phyloP scores from a whole-genome alignment of 2,797 vertebrate species.

The Diceros bicornis region DNA sequence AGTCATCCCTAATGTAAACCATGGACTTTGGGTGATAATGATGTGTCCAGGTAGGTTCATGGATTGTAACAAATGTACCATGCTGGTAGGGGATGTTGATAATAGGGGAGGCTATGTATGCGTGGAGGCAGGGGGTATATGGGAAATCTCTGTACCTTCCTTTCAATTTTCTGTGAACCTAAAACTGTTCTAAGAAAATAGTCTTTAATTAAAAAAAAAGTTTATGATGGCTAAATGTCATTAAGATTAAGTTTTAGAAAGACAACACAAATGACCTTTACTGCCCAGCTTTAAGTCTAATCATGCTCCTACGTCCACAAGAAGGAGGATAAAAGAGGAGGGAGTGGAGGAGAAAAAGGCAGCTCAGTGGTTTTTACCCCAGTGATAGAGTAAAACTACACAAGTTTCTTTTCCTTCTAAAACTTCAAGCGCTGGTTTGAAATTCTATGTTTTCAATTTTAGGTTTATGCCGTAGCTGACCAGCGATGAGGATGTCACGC shows the following conservation, averaged over 20 bases:
- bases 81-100: not conserved
- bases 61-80: not conserved
- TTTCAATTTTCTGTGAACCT: not conserved
- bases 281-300: not conserved
- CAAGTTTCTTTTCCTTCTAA: not conserved
- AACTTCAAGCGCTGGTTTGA: not conserved
- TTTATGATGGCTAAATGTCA: not conserved
- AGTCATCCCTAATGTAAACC: not conserved
- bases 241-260: conserved; percentile 24
- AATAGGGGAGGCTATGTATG: not conserved
- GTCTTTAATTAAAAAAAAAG: not conserved
- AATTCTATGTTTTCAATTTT: not conserved
- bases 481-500: not conserved
- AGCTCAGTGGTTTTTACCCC: not conserved
- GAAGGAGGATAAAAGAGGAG: not conserved
- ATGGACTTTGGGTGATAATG: not conserved
- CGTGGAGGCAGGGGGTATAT: not conserved
- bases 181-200: not conserved
- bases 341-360: not conserved
- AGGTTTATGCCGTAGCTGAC: not conserved
- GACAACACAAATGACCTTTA: not conserved
- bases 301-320: not conserved
- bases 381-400: not conserved
- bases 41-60: not conserved
- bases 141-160: not conserved